These are phyloP conservation scores for Tipula unca DNA, from an alignment of 2,888 invertebrate species.

Conservation along the genomic window DNA sequence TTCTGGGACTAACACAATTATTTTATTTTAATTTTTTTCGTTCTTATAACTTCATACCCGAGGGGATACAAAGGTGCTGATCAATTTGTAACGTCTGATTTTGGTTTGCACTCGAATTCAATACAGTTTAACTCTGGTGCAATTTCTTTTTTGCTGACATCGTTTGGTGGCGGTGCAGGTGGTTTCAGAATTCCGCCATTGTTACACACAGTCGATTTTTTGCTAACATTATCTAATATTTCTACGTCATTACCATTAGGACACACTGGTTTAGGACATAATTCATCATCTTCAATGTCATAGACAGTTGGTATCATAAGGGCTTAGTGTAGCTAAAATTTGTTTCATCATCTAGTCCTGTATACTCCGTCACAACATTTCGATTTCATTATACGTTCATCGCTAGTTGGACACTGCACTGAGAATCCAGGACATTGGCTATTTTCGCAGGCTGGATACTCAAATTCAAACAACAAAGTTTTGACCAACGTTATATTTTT, in stretches of 20 bases:
- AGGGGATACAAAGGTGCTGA: constrained; percentile 48
- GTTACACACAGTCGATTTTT: too few species aligned
- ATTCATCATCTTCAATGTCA: constrained; percentile 25
- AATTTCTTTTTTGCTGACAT: too few species aligned
- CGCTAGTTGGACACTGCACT: too few species aligned
- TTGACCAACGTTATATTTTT: constrained; percentile 58
- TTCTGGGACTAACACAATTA: constrained; percentile 49
- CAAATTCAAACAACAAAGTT: too few species aligned
- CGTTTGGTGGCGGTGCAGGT: too few species aligned
- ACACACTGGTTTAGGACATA: constrained; percentile 44
- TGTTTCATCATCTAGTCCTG: too few species aligned
- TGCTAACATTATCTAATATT: constrained; percentile 37
- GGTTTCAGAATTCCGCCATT: too few species aligned
- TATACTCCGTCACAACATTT: too few species aligned
- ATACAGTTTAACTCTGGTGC: constrained; percentile 33
- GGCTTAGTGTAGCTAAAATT: too few species aligned
- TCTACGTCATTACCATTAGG: constrained; percentile 45
- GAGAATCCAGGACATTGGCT: too few species aligned
- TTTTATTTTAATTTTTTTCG: constrained; percentile 25
- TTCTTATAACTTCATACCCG: constrained; percentile 46
- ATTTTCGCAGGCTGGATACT: too few species aligned
- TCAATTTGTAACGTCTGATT: constrained; percentile 34
- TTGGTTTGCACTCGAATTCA: constrained; percentile 38
- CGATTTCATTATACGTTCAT: too few species aligned
- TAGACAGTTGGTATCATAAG: constrained; percentile 30